Evolutionary conservation across 2,113 vertebrate species (phyloP).

Genomic region (Alexandromys fortis): DNA sequence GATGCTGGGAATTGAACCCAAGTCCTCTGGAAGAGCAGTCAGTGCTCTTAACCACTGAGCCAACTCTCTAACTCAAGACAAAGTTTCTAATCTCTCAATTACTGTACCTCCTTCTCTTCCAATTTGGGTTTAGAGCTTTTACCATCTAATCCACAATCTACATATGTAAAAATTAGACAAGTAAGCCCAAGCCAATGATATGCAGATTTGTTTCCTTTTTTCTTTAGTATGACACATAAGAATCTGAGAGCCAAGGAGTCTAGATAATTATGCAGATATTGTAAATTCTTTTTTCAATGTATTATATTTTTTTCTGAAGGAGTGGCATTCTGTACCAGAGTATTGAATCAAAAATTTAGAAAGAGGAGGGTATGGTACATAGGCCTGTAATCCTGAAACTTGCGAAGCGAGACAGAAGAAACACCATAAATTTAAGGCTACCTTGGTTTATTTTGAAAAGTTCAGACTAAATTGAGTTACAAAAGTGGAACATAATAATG

Average conservation of each 20-base stretch:
- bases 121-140: not conserved
- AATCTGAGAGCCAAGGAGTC: not conserved
- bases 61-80: not conserved
- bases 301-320: not conserved
- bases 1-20: too few species aligned
- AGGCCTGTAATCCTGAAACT: not conserved
- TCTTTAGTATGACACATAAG: slow-evolving; percentile 15
- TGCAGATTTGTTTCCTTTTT: not conserved
- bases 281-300: slow-evolving; percentile 18
- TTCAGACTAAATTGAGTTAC: not conserved
- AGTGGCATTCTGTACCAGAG: not conserved
- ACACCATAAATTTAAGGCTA: not conserved
- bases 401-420: not conserved
- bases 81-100: not conserved
- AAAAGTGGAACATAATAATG: not conserved
- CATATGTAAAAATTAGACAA: not conserved
- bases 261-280: not conserved
- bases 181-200: not conserved
- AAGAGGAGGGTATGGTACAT: not conserved
- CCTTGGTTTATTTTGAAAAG: not conserved
- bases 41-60: too few species aligned
- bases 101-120: not conserved
- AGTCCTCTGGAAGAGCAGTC: too few species aligned
- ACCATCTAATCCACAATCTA: not conserved
- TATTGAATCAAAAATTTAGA: not conserved